Percentiles rank a stretch among this genome's conserved stretches.
Evolutionary conservation across 2,113 vertebrate genomes (phyloP).

Genomic region (Isichthys henryi): DNA sequence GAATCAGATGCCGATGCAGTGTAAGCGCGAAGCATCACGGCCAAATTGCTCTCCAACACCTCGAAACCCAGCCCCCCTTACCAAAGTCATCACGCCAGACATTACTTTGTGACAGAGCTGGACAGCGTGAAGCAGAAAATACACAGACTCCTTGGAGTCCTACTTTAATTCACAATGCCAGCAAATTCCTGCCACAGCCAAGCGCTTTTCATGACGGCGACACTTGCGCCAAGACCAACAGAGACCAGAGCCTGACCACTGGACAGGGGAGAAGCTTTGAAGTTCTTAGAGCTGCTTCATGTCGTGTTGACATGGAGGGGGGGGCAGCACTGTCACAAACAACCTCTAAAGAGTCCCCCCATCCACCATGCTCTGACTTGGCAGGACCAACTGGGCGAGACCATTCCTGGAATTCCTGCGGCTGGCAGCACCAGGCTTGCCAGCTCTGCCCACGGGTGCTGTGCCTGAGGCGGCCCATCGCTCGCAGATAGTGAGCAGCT

Average conservation of each 20-base stretch:
- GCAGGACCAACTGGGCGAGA: not conserved
- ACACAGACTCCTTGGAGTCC: not conserved
- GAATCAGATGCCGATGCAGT: not conserved
- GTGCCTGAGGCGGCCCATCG: not conserved
- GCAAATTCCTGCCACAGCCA: not conserved
- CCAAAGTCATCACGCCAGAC: not conserved
- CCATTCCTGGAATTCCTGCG: not conserved
- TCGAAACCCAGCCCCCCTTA: not conserved
- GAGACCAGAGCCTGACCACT: not conserved
- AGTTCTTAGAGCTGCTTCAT: not conserved
- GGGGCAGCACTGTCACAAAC: not conserved
- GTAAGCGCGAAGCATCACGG: not conserved
- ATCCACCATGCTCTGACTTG: not conserved
- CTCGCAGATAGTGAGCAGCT: not conserved
- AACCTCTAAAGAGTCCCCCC: not conserved
- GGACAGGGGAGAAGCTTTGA: not conserved
- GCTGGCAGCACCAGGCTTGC: not conserved
- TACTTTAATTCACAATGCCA: not conserved
- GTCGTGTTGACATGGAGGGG: not conserved
- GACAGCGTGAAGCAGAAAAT: not conserved
- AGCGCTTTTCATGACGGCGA: not conserved
- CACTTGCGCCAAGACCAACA: not conserved
- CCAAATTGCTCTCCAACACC: not conserved
- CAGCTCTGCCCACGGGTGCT: not conserved
- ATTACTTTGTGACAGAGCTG: not conserved